Percentiles rank a stretch among this genome's conserved stretches.
Conservation (phyloP, 2,888 invertebrate genomes). For the Xanthorhoe designata region DNA sequence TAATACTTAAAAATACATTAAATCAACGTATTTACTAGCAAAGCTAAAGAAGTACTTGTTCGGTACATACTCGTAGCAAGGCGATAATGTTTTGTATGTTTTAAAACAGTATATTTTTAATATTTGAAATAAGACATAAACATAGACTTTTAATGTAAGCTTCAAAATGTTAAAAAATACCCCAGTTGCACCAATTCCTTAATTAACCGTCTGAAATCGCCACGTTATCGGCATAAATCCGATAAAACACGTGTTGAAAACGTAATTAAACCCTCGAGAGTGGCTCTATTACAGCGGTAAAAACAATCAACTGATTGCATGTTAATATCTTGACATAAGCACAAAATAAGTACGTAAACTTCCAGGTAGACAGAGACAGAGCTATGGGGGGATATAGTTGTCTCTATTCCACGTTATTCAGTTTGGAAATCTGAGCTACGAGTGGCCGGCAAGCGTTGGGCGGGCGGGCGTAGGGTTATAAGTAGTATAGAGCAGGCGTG, state of each 20-base stretch:
- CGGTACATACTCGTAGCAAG: too few relatives aligned
- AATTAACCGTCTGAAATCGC: background rate
- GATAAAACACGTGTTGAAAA: slow-evolving; percentile 29
- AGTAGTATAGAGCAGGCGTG: slow-evolving; percentile 47
- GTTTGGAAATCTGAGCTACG: slow-evolving; percentile 72
- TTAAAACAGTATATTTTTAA: too few relatives aligned
- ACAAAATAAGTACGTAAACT: slow-evolving; percentile 50
- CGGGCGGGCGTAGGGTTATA: slow-evolving; percentile 60
- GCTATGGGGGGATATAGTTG: slow-evolving; percentile 39
- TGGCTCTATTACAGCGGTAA: slow-evolving; percentile 72
- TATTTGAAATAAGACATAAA: too few relatives aligned
- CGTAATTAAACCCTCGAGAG: slow-evolving; percentile 68
- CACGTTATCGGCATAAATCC: slow-evolving; percentile 9
- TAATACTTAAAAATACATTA: too few relatives aligned
- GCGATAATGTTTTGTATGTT: too few relatives aligned
- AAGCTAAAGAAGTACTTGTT: too few relatives aligned
- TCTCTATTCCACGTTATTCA: slow-evolving; percentile 59
- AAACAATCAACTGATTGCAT: slow-evolving; percentile 81
- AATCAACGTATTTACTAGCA: too few relatives aligned
- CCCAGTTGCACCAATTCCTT: background rate
- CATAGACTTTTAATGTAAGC: too few relatives aligned
- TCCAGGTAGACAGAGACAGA: slow-evolving; percentile 57
- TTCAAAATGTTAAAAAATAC: background rate
- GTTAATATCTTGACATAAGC: slow-evolving; percentile 68
- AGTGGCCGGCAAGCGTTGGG: slow-evolving; percentile 70